Evolutionary conservation across 2,888 invertebrate genomes (phyloP).

Genomic region (Drosophila emarginata): DNA sequence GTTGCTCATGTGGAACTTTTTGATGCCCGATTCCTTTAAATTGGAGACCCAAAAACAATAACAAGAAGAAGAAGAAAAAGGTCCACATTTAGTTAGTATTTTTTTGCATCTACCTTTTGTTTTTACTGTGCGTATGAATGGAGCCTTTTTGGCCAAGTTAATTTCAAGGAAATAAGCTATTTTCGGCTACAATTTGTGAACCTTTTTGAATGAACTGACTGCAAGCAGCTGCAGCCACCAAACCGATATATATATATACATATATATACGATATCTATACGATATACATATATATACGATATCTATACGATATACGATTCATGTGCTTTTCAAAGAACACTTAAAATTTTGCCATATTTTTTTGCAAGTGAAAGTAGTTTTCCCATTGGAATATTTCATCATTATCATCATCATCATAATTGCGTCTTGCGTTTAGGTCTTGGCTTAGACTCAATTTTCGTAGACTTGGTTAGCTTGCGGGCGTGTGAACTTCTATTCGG

Average conservation of each 20-base stretch:
- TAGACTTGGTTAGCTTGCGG: background rate
- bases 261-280: too few relatives aligned
- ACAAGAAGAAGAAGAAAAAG: conserved; percentile 42
- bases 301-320: too few relatives aligned
- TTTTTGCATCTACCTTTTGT: conserved; percentile 17
- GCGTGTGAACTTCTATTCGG: background rate
- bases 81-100: conserved; percentile 21
- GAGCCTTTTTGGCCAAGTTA: conserved; percentile 40
- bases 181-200: conserved; percentile 39
- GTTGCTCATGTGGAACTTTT: conserved; percentile 54
- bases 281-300: too few relatives aligned
- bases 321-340: too few relatives aligned
- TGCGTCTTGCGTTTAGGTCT: background rate
- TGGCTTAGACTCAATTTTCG: conserved; percentile 4
- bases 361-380: conserved; percentile 52
- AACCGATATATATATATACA: too few relatives aligned
- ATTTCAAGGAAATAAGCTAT: conserved; percentile 75
- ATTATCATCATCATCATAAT: conserved; percentile 11
- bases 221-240: conserved; percentile 35
- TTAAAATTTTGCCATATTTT: conserved; percentile 26
- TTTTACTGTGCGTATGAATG: conserved; percentile 55
- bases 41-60: conserved; percentile 46
- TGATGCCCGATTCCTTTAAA: conserved; percentile 42
- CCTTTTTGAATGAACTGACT: conserved; percentile 45
- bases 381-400: conserved; percentile 12